phyloP scores from a whole-genome alignment of 1,140 invertebrate genomes.

The Drosophila ogumai region DNA sequence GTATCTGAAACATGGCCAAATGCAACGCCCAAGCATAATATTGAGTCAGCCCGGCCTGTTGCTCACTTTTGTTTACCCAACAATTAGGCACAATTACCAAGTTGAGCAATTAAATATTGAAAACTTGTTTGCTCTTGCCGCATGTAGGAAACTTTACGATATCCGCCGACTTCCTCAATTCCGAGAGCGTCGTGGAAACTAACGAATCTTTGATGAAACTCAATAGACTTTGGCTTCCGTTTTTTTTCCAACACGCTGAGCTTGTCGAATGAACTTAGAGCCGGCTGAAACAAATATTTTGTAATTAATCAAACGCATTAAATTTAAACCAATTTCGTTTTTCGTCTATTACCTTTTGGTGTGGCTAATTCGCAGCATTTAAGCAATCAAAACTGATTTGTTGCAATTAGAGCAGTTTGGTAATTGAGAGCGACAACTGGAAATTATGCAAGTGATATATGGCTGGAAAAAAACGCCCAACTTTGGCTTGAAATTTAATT shows the following conservation, averaged over 20 bases:
- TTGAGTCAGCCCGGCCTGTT: conserved; percentile 54
- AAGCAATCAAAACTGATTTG: conserved; percentile 61
- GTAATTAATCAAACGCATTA: conserved; percentile 62
- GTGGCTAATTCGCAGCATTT: conserved; percentile 45
- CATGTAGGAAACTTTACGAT: conserved; percentile 39
- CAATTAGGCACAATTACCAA: conserved; percentile 75
- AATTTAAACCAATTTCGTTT: conserved; percentile 23
- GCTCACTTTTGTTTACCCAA: conserved; percentile 62
- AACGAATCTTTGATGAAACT: conserved; percentile 27
- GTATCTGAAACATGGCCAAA: conserved; percentile 15
- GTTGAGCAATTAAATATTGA: conserved; percentile 74
- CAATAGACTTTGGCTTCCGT: conserved; percentile 48
- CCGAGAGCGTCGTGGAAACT: conserved; percentile 19
- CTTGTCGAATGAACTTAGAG: conserved; percentile 24
- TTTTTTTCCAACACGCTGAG: conserved; percentile 16
- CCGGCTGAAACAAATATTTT: conserved; percentile 31
- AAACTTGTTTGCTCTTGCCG: conserved; percentile 60
- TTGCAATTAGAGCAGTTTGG: conserved; percentile 68
- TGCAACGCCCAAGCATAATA: conserved; percentile 46
- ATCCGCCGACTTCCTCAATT: conserved; percentile 56
- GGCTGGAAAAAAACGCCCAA: conserved; percentile 25
- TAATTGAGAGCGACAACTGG: conserved; percentile 63
- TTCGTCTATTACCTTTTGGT: conserved; percentile 14
- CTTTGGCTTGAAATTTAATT: conserved; percentile 47
- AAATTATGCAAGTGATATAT: conserved; percentile 68